phyloP scores from a whole-genome alignment of 2,113 vertebrate species.

The Rissa tridactyla region DNA sequence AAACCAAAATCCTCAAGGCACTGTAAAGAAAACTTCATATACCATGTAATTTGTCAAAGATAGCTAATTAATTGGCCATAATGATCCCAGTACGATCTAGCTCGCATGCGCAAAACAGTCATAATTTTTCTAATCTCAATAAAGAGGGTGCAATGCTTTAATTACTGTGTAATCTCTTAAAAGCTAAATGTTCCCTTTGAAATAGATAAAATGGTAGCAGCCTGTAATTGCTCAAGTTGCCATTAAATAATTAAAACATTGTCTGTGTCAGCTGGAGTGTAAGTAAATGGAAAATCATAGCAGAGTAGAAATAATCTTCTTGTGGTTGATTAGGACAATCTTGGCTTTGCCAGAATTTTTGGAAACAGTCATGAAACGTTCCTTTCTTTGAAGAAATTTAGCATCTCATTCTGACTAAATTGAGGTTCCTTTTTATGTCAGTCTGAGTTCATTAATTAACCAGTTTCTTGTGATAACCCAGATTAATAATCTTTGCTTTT shows the following conservation, averaged over 20 bases:
- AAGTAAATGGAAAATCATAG: not conserved
- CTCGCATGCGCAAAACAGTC: not conserved
- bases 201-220: not conserved
- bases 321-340: not conserved
- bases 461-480: not conserved
- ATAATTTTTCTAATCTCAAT: not conserved
- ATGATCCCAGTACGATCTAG: not conserved
- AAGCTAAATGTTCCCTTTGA: not conserved
- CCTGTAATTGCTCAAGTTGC: not conserved
- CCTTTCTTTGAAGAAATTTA: not conserved
- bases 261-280: not conserved
- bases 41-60: not conserved
- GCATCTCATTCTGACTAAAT: not conserved
- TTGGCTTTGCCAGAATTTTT: not conserved
- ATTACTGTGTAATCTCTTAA: constrained; percentile 17
- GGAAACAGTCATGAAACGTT: not conserved
- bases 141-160: not conserved
- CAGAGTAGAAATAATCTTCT: not conserved
- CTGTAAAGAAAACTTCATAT: not conserved
- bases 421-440: not conserved
- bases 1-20: not conserved
- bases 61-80: not conserved
- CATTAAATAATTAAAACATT: constrained; percentile 17
- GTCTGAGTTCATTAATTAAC: not conserved
- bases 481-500: not conserved